Conservation (phyloP, 2,888 invertebrate species). For the Campoletis raptor region DNA sequence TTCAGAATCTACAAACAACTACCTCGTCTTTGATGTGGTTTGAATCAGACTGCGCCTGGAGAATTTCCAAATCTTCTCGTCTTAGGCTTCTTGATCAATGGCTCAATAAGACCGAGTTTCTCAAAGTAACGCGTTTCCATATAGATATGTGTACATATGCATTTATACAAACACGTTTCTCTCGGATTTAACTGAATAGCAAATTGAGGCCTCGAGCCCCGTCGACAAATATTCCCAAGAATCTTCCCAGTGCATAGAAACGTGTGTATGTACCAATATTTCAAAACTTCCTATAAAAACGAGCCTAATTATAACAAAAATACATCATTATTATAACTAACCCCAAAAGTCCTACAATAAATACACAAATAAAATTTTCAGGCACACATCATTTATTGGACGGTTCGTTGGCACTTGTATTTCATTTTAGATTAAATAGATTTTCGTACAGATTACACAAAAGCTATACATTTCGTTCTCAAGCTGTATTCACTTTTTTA, state of each 20-base stretch:
- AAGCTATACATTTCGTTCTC: neutral
- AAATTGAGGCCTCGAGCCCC: neutral
- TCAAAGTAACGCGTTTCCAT: constrained; percentile 39
- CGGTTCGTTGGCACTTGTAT: constrained; percentile 30
- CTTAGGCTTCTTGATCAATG: constrained; percentile 44
- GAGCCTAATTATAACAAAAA: neutral
- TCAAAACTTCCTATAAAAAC: neutral
- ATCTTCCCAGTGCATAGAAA: neutral
- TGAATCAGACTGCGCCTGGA: constrained; percentile 63
- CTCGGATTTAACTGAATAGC: neutral
- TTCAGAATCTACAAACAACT: neutral
- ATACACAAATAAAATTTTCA: neutral
- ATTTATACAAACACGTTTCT: constrained; percentile 13
- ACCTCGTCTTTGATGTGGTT: constrained; percentile 74
- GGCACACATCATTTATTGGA: constrained; percentile 37
- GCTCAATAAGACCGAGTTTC: constrained; percentile 39
- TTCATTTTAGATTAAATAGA: neutral
- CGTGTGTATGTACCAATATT: neutral
- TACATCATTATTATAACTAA: no score
- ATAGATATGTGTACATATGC: constrained; percentile 18
- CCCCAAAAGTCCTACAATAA: neutral
- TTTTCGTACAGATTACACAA: neutral
- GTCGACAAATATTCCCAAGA: neutral
- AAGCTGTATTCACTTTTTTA: neutral
- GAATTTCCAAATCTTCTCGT: constrained; percentile 22